These are phyloP conservation scores for Tokudaia muenninki DNA, from an alignment of 2,797 vertebrate species.

Conservation along the genomic window DNA sequence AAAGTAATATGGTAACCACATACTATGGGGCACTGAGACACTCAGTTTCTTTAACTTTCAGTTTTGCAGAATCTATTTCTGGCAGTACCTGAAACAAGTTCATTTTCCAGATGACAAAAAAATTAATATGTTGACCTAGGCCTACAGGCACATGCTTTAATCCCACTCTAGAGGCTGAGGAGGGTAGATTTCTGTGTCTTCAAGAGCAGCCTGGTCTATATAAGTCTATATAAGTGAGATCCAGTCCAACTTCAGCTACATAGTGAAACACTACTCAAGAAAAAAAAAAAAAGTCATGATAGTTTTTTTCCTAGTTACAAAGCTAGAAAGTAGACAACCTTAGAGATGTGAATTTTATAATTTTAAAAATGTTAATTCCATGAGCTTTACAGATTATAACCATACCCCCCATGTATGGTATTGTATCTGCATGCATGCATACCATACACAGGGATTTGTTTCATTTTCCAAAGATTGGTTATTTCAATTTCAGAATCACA, in stretches of 20 bases:
- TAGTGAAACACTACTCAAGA: background rate
- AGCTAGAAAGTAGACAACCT: background rate
- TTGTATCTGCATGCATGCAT: accelerated
- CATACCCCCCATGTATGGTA: accelerated
- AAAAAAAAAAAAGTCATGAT: background rate
- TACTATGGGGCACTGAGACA: background rate
- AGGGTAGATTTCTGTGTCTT: background rate
- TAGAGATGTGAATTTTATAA: background rate
- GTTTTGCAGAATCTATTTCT: background rate
- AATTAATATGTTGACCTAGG: background rate
- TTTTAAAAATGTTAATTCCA: background rate
- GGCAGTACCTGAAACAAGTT: background rate
- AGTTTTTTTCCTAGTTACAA: background rate
- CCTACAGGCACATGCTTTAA: background rate
- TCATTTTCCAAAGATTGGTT: background rate
- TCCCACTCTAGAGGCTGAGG: background rate
- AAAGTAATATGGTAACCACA: background rate
- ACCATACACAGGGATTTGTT: background rate
- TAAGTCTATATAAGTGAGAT: background rate
- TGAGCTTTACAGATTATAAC: background rate
- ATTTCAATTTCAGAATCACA: background rate
- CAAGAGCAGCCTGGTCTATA: background rate
- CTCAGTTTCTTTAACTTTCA: background rate
- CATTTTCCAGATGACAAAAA: background rate
- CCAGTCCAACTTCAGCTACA: background rate